phyloP scores from a whole-genome alignment of 1,140 invertebrate species.

The Tetramorium simillimum region DNA sequence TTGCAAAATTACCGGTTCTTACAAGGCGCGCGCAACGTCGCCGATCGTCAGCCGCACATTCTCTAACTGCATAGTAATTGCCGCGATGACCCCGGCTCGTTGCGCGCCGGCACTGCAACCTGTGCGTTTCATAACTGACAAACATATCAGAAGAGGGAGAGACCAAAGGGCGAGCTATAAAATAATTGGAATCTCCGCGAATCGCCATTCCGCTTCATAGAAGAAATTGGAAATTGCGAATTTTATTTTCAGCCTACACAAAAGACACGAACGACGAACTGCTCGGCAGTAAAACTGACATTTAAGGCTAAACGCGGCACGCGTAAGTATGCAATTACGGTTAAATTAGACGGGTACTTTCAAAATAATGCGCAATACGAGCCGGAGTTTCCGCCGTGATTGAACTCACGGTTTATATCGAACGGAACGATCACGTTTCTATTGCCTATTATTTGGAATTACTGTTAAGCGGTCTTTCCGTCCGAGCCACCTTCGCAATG shows the following conservation, averaged over 20 bases:
- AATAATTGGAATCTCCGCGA: conserved; percentile 26
- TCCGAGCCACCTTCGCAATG: background rate
- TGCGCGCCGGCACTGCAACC: conserved; percentile 38
- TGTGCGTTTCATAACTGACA: conserved; percentile 53
- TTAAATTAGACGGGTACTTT: conserved; percentile 43
- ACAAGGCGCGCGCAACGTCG: conserved; percentile 49
- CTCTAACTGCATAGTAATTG: conserved; percentile 65
- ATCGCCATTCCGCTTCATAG: background rate
- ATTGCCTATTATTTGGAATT: background rate
- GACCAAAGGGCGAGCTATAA: background rate
- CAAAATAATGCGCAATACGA: background rate
- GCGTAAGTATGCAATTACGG: conserved; percentile 5
- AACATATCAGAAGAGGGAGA: conserved; percentile 2
- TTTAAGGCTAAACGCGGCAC: conserved; percentile 13
- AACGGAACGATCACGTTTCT: background rate
- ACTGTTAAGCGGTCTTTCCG: background rate
- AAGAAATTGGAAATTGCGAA: background rate
- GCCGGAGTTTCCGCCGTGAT: background rate
- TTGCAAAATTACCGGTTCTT: conserved; percentile 64
- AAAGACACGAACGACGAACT: background rate
- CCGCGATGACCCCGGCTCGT: conserved; percentile 44
- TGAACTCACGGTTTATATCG: background rate
- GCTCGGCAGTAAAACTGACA: background rate
- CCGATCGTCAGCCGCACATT: conserved; percentile 58
- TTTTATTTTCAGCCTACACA: background rate